phyloP scores from a whole-genome alignment of 1,140 invertebrate species.

The Lepidurus apus region DNA sequence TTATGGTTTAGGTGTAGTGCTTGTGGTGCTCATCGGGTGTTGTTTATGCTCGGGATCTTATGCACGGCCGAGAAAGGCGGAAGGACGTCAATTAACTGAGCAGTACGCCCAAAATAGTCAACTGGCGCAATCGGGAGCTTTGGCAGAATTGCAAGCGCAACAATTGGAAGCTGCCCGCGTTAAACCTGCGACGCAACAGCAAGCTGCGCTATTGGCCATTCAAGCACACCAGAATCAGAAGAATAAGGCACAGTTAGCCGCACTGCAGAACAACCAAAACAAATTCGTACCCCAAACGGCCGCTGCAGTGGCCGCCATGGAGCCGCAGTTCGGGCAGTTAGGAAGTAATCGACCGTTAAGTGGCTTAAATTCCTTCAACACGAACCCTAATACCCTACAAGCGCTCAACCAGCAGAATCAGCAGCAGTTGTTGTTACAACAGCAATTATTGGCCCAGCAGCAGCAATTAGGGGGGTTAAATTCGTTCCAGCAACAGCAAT shows the following conservation, averaged over 20 bases:
- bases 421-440: neutral
- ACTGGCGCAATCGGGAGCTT: neutral
- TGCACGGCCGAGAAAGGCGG: neutral
- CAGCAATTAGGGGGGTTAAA: neutral
- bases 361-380: neutral
- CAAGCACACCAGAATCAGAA: conserved; percentile 1
- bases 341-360: neutral
- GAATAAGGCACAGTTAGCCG: neutral
- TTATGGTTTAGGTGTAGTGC: neutral
- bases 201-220: neutral
- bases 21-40: neutral
- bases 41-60: neutral
- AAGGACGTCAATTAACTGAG: neutral
- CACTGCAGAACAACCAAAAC: neutral
- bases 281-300: neutral
- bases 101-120: neutral
- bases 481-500: neutral
- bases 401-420: neutral
- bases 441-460: neutral
- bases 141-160: neutral
- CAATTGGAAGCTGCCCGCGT: neutral
- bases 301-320: neutral
- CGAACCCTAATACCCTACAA: neutral
- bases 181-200: neutral
- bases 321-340: neutral